Evolutionary conservation across 2,888 invertebrate genomes (phyloP).

Genomic region (Keiferia lycopersicella): DNA sequence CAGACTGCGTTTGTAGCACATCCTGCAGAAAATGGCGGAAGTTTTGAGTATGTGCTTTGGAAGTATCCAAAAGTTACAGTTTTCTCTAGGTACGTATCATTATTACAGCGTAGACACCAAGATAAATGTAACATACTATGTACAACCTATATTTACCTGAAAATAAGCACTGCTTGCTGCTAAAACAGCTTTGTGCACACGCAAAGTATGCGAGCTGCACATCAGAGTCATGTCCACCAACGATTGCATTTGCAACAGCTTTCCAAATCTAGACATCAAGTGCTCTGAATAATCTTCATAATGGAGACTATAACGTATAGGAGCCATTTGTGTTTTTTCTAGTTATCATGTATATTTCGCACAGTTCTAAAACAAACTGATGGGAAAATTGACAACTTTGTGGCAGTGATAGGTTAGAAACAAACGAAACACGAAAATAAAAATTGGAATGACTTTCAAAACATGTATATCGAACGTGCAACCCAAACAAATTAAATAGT

Average conservation of each 20-base stretch:
- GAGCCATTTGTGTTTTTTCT: constrained; percentile 60
- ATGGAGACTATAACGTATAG: constrained; percentile 83
- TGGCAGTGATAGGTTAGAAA: constrained; percentile 35
- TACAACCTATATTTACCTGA: constrained; percentile 73
- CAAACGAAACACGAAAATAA: constrained; percentile 44
- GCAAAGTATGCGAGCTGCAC: constrained; percentile 87
- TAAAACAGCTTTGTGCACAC: constrained; percentile 87
- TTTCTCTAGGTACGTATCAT: too few relatives aligned
- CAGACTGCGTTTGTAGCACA: constrained; percentile 80
- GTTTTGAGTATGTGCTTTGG: not conserved
- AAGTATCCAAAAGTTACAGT: too few relatives aligned
- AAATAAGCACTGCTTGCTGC: constrained; percentile 88
- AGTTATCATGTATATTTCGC: constrained; percentile 24
- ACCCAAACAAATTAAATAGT: not conserved
- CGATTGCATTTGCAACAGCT: constrained; percentile 86
- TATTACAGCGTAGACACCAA: not conserved
- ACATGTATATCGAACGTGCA: constrained; percentile 30
- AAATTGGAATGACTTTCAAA: constrained; percentile 36
- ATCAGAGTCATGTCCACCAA: constrained; percentile 88
- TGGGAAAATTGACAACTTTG: constrained; percentile 29
- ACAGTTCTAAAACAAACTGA: constrained; percentile 12
- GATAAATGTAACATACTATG: not conserved
- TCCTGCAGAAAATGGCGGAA: constrained; percentile 62
- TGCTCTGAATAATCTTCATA: constrained; percentile 87
- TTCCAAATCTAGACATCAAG: constrained; percentile 85